Conservation (phyloP, 2,113 vertebrate species). For the Ranitomeya imitator region DNA sequence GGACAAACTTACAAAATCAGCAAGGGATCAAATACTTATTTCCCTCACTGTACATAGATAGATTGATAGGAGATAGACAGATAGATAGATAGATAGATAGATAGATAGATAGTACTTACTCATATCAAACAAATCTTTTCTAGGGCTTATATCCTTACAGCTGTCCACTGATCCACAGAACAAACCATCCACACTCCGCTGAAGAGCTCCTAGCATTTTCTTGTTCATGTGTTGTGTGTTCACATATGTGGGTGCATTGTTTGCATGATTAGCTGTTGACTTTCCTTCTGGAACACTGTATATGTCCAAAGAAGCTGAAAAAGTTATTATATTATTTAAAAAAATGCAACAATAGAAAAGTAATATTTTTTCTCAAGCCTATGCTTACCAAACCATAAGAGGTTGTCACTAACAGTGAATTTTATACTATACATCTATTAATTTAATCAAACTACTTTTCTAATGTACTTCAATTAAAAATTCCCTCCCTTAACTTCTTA, state of each 20-base stretch:
- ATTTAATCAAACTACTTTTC: too few species aligned
- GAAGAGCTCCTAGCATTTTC: conserved; percentile 76
- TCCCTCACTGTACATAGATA: too few species aligned
- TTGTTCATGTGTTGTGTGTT: conserved; percentile 87
- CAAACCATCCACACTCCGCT: conserved; percentile 72
- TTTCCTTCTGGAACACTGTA: conserved; percentile 79
- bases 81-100: neutral
- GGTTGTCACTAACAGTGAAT: too few species aligned
- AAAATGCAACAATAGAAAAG: neutral
- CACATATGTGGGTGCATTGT: conserved; percentile 83
- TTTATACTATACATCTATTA: too few species aligned
- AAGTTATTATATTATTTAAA: neutral
- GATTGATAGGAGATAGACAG: too few species aligned
- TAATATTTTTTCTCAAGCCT: too few species aligned
- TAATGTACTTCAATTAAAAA: too few species aligned
- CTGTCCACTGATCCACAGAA: conserved; percentile 66
- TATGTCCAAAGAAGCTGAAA: conserved; percentile 83
- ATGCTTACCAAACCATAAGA: too few species aligned
- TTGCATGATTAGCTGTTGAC: conserved; percentile 63
- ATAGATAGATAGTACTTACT: conserved; percentile 77
- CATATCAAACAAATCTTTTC: conserved; percentile 97
- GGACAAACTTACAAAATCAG: too few species aligned
- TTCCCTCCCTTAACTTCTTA: too few species aligned
- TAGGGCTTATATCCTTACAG: conserved; percentile 79
- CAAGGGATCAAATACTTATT: too few species aligned